Percentiles rank a stretch among this genome's conserved stretches.
Conservation (phyloP, 2,797 vertebrate genomes). For the Mus caroli region DNA sequence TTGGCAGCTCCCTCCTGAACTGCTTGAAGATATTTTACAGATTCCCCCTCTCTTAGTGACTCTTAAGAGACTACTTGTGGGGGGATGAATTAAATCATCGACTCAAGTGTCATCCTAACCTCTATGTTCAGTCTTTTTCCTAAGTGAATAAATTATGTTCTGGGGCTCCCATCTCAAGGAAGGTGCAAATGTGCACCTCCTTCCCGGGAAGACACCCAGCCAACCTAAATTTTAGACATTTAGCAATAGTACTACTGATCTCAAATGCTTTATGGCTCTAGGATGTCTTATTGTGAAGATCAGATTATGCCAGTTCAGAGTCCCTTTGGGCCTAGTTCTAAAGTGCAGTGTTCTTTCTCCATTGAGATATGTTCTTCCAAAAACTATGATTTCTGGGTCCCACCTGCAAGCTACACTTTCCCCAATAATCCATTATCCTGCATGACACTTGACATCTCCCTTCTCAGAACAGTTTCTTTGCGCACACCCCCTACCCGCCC, state of each 20-base stretch:
- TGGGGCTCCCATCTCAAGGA: slow-evolving; percentile 44
- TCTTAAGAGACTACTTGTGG: slow-evolving; percentile 68
- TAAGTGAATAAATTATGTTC: slow-evolving; percentile 78
- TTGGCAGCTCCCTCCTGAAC: slow-evolving; percentile 78
- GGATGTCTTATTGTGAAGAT: neutral
- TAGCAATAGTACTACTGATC: neutral
- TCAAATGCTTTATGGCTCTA: slow-evolving; percentile 3
- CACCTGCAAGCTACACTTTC: slow-evolving; percentile 48
- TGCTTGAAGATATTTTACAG: slow-evolving; percentile 77
- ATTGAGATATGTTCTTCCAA: slow-evolving; percentile 3
- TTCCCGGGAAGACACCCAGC: slow-evolving; percentile 15
- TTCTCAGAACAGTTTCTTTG: slow-evolving; percentile 35
- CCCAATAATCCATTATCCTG: slow-evolving; percentile 6
- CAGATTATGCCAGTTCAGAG: slow-evolving; percentile 1
- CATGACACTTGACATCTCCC: slow-evolving; percentile 50
- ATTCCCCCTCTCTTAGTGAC: slow-evolving; percentile 74
- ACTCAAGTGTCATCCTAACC: slow-evolving; percentile 66
- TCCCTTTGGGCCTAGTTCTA: slow-evolving; percentile 33
- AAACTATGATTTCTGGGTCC: slow-evolving; percentile 59
- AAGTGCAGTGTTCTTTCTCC: neutral
- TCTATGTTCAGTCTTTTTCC: slow-evolving; percentile 49
- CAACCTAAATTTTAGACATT: neutral
- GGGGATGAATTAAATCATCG: slow-evolving; percentile 76
- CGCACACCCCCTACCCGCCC: neutral
- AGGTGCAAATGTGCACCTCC: neutral